Percentiles rank a stretch among this genome's conserved stretches.
Evolutionary conservation across 2,113 vertebrate genomes (phyloP).

Genomic region (Thomomys bottae): DNA sequence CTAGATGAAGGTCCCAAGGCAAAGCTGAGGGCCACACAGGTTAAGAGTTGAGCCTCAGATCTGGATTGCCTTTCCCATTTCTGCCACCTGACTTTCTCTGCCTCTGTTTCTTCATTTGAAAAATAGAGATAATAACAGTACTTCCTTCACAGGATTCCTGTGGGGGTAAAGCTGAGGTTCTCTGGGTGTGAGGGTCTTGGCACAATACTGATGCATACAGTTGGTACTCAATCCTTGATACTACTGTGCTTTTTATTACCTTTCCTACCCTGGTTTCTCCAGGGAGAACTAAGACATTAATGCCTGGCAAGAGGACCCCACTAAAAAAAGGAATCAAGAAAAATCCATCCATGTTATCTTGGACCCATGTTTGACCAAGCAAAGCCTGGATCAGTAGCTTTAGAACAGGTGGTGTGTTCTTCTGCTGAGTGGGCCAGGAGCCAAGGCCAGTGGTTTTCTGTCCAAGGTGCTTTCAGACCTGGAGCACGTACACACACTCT

Average conservation of each 20-base stretch:
- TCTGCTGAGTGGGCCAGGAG: background rate
- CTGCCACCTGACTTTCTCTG: background rate
- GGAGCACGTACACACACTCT: background rate
- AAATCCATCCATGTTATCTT: background rate
- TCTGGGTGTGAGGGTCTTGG: background rate
- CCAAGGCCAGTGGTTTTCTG: background rate
- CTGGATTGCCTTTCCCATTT: background rate
- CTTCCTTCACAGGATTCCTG: background rate
- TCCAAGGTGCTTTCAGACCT: background rate
- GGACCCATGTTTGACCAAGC: background rate
- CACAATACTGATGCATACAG: background rate
- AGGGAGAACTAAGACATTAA: background rate
- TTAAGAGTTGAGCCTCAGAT: background rate
- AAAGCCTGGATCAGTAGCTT: background rate
- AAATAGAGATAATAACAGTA: background rate
- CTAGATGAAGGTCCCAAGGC: background rate
- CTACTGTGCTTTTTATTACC: background rate
- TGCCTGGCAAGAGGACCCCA: background rate
- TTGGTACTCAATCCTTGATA: background rate
- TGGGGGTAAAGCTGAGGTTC: background rate
- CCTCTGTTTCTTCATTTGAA: conserved; percentile 1
- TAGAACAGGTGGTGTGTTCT: accelerated
- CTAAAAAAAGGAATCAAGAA: conserved; percentile 10
- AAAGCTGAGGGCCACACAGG: background rate
- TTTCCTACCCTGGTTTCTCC: background rate